Conservation (phyloP, 2,888 invertebrate species). For the Epsilonema sp. region DNA sequence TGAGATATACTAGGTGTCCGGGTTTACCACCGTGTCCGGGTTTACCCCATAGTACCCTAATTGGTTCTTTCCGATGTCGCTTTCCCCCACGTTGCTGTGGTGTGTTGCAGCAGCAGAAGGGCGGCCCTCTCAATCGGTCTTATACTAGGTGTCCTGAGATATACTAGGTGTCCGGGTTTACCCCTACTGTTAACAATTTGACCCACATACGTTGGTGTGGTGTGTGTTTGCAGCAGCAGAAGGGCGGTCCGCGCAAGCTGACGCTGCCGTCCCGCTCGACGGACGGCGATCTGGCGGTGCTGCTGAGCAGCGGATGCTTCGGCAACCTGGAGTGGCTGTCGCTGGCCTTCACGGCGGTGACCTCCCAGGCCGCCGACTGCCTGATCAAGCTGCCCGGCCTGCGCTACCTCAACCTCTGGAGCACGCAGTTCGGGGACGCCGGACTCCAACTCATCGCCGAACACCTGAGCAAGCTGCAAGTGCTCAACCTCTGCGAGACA, state of each 20-base stretch:
- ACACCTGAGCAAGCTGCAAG: conserved; percentile 53
- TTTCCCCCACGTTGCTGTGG: too few relatives aligned
- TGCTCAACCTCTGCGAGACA: conserved; percentile 59
- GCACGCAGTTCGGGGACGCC: conserved; percentile 57
- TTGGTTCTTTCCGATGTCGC: too few relatives aligned
- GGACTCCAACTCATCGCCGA: conserved; percentile 56
- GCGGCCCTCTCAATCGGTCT: too few relatives aligned
- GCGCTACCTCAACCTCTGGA: conserved; percentile 59
- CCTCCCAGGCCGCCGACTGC: conserved; percentile 29
- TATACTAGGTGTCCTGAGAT: too few relatives aligned
- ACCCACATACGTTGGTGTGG: too few relatives aligned
- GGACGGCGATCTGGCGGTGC: conserved; percentile 52
- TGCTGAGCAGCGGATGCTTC: conserved; percentile 51
- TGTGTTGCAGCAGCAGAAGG: too few relatives aligned
- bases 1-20: too few relatives aligned
- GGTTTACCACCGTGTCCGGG: too few relatives aligned
- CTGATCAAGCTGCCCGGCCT: conserved; percentile 53
- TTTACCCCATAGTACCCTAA: too few relatives aligned
- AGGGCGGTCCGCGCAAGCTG: conserved; percentile 53
- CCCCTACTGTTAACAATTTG: too few relatives aligned
- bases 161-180: too few relatives aligned
- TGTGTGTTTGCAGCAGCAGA: conserved; percentile 58
- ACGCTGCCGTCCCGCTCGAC: conserved; percentile 56
- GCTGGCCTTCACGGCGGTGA: conserved; percentile 59
- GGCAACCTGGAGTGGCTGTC: conserved; percentile 60